Conservation (phyloP, 2,888 invertebrate genomes). For the Aproaerema taeniolella region DNA sequence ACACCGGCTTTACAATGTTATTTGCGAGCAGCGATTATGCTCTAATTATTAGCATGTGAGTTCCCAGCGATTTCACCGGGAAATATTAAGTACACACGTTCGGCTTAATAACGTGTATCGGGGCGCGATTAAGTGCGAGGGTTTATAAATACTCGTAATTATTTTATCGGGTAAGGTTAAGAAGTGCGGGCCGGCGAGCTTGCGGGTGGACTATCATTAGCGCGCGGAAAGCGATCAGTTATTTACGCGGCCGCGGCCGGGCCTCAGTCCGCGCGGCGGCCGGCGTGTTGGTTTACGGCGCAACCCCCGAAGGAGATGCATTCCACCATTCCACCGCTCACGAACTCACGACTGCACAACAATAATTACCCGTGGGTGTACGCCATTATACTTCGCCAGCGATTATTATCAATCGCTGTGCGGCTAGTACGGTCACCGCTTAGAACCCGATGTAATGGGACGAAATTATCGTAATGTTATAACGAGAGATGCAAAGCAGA, state of each 20-base stretch:
- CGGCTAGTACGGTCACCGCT: slow-evolving; percentile 70
- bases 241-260: slow-evolving; percentile 55
- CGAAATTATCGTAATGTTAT: slow-evolving; percentile 74
- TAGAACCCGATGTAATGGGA: slow-evolving; percentile 69
- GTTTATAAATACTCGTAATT: slow-evolving; percentile 71
- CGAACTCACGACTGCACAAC: slow-evolving; percentile 77
- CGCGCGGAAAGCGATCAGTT: slow-evolving; percentile 71
- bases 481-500: slow-evolving; percentile 76
- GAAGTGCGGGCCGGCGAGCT: slow-evolving; percentile 46
- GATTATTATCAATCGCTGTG: slow-evolving; percentile 76
- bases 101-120: slow-evolving; percentile 47
- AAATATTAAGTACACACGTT: slow-evolving; percentile 47
- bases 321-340: slow-evolving; percentile 72
- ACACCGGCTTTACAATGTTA: slow-evolving; percentile 16
- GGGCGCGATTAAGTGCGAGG: slow-evolving; percentile 58
- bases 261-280: slow-evolving; percentile 19
- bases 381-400: slow-evolving; percentile 76
- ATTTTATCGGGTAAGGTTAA: slow-evolving; percentile 67
- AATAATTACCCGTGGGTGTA: slow-evolving; percentile 78
- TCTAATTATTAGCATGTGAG: slow-evolving; percentile 44
- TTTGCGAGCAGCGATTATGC: slow-evolving; percentile 36
- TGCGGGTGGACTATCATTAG: slow-evolving; percentile 71
- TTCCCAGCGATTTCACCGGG: slow-evolving; percentile 51
- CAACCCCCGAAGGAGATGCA: slow-evolving; percentile 78
- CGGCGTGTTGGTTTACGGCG: slow-evolving; percentile 72